A percentile compares a stretch with the other conserved stretches of the same genome.
These are phyloP conservation scores for Nicator chloris DNA, from an alignment of 2,113 vertebrate genomes.

Conservation along the genomic window DNA sequence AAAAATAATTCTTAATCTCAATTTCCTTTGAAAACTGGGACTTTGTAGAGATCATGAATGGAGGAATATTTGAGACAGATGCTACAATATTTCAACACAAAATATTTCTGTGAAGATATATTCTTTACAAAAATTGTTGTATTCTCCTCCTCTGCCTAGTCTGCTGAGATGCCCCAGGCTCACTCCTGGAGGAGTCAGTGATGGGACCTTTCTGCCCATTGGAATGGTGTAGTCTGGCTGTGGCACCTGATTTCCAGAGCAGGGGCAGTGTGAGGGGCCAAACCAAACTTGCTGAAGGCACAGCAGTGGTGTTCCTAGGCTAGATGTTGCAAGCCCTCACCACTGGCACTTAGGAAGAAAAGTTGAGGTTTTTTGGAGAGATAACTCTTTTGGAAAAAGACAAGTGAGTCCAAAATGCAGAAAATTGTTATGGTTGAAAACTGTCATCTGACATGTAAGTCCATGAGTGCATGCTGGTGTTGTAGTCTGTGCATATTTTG, in stretches of 20 bases:
- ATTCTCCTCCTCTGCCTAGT: neutral
- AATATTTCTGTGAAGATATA: neutral
- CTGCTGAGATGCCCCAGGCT: rapidly evolving
- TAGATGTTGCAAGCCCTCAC: neutral
- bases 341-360: neutral
- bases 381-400: neutral
- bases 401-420: neutral
- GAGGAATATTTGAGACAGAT: neutral
- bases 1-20: neutral
- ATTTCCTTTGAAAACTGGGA: neutral
- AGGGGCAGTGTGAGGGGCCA: rapidly evolving
- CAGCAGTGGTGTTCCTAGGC: neutral
- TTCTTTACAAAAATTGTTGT: neutral
- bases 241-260: neutral
- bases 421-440: neutral
- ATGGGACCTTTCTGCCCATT: neutral
- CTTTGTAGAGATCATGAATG: neutral
- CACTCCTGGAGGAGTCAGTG: neutral
- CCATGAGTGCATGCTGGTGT: rapidly evolving
- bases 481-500: neutral
- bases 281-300: neutral
- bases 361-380: neutral
- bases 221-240: rapidly evolving
- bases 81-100: neutral
- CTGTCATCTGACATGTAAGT: neutral